phyloP scores from a whole-genome alignment of 2,797 vertebrate genomes.

The Xiphophorus birchmanni region DNA sequence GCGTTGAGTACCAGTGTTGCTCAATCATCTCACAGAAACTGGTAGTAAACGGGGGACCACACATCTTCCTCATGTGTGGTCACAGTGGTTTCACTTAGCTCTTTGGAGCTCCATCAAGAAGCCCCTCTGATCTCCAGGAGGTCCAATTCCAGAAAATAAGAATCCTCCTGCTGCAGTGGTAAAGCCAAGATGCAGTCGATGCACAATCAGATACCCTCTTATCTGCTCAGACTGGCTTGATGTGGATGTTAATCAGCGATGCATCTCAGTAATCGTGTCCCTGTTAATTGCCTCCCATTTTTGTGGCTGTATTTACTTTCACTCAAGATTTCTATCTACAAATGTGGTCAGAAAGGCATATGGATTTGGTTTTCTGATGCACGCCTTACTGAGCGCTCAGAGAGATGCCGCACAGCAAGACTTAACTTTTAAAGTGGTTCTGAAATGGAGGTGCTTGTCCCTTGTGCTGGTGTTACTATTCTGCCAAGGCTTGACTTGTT shows the following conservation, averaged over 20 bases:
- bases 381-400: conserved; percentile 23
- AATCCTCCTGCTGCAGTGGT: conserved; percentile 33
- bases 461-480: conserved; percentile 43
- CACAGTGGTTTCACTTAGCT: conserved; percentile 54
- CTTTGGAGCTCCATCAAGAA: conserved; percentile 67
- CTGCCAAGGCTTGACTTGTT: conserved; percentile 16
- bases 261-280: conserved; percentile 66
- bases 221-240: conserved; percentile 64
- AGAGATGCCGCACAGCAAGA: conserved; percentile 19
- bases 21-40: conserved; percentile 45
- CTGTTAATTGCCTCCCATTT: conserved; percentile 66
- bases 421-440: conserved; percentile 32
- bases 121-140: conserved; percentile 27
- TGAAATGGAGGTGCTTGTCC: conserved; percentile 38
- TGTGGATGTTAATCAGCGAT: conserved; percentile 63
- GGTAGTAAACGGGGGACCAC: conserved; percentile 44
- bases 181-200: conserved; percentile 57
- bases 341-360: conserved; percentile 70
- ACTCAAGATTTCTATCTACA: conserved; percentile 71
- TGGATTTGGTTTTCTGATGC: conserved; percentile 57
- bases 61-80: conserved; percentile 60
- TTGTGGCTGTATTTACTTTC: conserved; percentile 62
- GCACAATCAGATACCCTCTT: conserved; percentile 64
- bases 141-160: conserved; percentile 52
- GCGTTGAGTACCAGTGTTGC: conserved; percentile 4